These are phyloP conservation scores for Acipenser oxyrinchus DNA, from an alignment of 2,797 vertebrate species.

Conservation along the genomic window DNA sequence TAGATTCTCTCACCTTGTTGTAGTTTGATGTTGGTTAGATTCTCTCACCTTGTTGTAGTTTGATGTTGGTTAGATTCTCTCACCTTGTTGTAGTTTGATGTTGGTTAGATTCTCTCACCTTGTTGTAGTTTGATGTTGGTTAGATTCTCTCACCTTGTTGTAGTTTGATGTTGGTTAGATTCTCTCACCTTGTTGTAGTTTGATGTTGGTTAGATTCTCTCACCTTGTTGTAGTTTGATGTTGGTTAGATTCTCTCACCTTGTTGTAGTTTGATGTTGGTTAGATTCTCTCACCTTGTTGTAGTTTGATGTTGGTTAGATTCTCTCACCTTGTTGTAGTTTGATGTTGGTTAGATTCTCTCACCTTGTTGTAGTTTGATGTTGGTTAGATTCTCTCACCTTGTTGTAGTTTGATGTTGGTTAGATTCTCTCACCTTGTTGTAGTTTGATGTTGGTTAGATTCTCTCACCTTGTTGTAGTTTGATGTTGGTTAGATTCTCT, in stretches of 20 bases:
- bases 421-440: conserved; percentile 90
- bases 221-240: conserved; percentile 98
- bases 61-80: conserved; percentile 94
- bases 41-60: conserved; percentile 97
- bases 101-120: conserved; percentile 94
- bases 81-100: conserved; percentile 98
- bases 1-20: conserved; percentile 90
- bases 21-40: conserved; percentile 98
- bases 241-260: conserved; percentile 94
- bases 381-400: conserved; percentile 94
- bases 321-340: conserved; percentile 97
- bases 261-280: conserved; percentile 99
- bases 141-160: conserved; percentile 90
- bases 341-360: conserved; percentile 94
- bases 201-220: conserved; percentile 94
- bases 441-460: conserved; percentile 98
- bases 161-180: conserved; percentile 98
- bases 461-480: conserved; percentile 97
- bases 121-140: conserved; percentile 99
- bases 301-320: conserved; percentile 98
- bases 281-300: conserved; percentile 90
- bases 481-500: conserved; percentile 94
- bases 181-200: conserved; percentile 97
- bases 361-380: conserved; percentile 98
- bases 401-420: conserved; percentile 99